Evolutionary conservation across 2,797 vertebrate genomes (phyloP).

Genomic region (Malacoctenus gilli): DNA sequence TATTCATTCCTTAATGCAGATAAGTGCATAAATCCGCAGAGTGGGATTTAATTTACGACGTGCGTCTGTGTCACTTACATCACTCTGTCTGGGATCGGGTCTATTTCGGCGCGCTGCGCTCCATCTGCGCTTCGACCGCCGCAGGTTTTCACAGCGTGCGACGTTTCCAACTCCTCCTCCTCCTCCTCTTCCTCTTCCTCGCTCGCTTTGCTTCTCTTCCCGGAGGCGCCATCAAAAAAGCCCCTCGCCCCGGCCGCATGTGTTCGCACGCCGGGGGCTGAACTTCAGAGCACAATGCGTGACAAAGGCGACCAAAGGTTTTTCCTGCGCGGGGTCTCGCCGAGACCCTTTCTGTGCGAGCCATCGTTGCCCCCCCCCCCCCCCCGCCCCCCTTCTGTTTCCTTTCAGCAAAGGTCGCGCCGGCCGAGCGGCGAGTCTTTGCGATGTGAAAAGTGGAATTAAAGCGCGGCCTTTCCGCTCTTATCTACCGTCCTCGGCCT

Average conservation of each 20-base stretch:
- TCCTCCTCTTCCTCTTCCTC: too few species aligned
- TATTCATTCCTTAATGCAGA: neutral
- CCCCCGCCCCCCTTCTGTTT: conserved; percentile 14
- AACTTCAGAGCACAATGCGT: conserved; percentile 35
- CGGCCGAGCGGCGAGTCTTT: conserved; percentile 33
- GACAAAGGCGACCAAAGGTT: conserved; percentile 34
- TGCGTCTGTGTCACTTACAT: neutral
- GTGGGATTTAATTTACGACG: neutral
- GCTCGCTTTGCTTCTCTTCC: too few species aligned
- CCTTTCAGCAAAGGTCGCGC: conserved; percentile 65
- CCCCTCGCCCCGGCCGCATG: neutral
- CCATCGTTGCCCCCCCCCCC: conserved; percentile 30
- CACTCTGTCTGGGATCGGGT: neutral
- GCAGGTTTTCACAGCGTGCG: conserved; percentile 19
- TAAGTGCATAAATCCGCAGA: neutral
- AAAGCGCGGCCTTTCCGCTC: conserved; percentile 48
- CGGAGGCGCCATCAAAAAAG: conserved; percentile 25
- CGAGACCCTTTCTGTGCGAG: conserved; percentile 29
- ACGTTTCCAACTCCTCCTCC: conserved; percentile 58
- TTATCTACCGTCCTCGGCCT: conserved; percentile 38
- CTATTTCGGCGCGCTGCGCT: neutral
- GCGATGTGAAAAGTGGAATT: conserved; percentile 37
- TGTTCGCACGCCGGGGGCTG: conserved; percentile 31
- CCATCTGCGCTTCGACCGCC: neutral
- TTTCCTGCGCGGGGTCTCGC: conserved; percentile 14